Percentiles rank a stretch among this genome's conserved stretches.
These are phyloP conservation scores for Fragum whitleyi DNA, from an alignment of 2,888 invertebrate species.

Conservation along the genomic window DNA sequence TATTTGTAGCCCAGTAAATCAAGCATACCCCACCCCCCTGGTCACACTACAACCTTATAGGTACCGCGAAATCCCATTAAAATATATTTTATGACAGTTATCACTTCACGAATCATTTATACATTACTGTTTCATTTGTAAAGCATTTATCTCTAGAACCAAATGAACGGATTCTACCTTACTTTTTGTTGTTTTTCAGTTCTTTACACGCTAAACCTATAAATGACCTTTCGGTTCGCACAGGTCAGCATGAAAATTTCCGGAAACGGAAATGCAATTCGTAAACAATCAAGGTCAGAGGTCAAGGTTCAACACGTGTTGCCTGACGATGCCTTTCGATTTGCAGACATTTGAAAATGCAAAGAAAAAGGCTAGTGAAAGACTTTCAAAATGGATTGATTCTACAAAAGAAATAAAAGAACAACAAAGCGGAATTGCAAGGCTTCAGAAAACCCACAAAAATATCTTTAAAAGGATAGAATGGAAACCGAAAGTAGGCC, in stretches of 20 bases:
- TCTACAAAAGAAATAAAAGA: slow-evolving; percentile 29
- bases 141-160: no score
- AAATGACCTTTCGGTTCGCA: slow-evolving; percentile 18
- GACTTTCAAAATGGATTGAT: slow-evolving; percentile 47
- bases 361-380: slow-evolving; percentile 40
- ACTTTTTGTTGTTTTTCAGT: no score
- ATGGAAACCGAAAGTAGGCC: slow-evolving; percentile 46
- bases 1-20: no score
- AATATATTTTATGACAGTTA: no score
- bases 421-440: slow-evolving; percentile 57
- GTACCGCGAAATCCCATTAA: no score
- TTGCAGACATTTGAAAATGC: slow-evolving; percentile 43
- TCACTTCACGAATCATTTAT: no score
- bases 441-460: slow-evolving; percentile 61
- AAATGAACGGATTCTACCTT: no score
- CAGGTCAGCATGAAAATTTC: slow-evolving; percentile 5
- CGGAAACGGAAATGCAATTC: slow-evolving; percentile 13
- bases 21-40: no score
- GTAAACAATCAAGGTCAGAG: slow-evolving; percentile 25
- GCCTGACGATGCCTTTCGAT: slow-evolving; percentile 41
- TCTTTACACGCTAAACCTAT: no score
- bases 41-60: no score
- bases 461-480: slow-evolving; percentile 63
- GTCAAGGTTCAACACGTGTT: background rate
- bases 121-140: no score